Evolutionary conservation across 2,113 vertebrate genomes (phyloP).

Genomic region (human): DNA sequence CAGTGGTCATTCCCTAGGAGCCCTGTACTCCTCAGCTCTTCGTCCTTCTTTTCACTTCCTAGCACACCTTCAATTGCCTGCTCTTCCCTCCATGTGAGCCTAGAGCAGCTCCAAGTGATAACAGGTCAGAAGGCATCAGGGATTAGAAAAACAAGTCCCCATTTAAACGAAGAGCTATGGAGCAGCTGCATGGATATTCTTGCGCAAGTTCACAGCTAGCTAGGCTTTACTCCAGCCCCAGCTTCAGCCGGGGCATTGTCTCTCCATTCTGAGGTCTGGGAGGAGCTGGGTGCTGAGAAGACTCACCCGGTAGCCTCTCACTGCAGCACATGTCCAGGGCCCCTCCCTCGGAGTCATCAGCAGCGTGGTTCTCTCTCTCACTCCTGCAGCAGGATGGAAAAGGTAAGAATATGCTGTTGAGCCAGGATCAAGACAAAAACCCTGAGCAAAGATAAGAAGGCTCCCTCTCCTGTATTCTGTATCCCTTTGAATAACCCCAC

Average conservation of each 20-base stretch:
- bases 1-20: neutral
- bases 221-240: neutral
- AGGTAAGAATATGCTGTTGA: neutral
- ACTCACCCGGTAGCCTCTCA: constrained; percentile 75
- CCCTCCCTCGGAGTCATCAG: constrained; percentile 74
- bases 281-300: neutral
- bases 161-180: neutral
- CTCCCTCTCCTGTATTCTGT: neutral
- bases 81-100: neutral
- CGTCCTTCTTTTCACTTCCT: neutral
- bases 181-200: neutral
- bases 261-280: neutral
- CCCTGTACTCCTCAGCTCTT: neutral
- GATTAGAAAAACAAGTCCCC: neutral
- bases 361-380: neutral
- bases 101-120: neutral
- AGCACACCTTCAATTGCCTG: neutral
- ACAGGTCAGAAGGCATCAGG: neutral
- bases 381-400: constrained; percentile 61
- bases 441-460: neutral
- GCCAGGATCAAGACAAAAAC: neutral
- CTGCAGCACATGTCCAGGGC: constrained; percentile 79
- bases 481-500: neutral
- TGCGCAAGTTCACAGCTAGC: neutral
- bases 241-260: neutral